Conservation (phyloP, 2,797 vertebrate species). For the Spatula clypeata region DNA sequence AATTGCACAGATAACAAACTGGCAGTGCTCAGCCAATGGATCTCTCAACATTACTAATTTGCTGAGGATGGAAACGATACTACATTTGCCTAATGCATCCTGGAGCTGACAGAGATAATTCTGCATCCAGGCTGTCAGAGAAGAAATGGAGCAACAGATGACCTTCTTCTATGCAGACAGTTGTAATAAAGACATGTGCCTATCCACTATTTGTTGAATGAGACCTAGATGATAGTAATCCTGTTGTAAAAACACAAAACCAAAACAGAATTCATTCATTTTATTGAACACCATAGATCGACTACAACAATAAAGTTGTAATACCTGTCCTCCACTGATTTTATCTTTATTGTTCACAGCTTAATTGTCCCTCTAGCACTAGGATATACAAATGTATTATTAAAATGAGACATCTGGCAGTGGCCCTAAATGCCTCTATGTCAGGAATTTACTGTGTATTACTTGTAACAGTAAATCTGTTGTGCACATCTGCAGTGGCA, state of each 20-base stretch:
- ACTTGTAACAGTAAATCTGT: slow-evolving; percentile 75
- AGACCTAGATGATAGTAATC: slow-evolving; percentile 69
- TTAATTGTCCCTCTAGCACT: slow-evolving; percentile 71
- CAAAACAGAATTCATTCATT: slow-evolving; percentile 70
- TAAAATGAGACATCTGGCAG: slow-evolving; percentile 76
- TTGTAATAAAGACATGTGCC: slow-evolving; percentile 77
- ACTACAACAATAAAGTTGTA: slow-evolving; percentile 73
- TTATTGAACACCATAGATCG: slow-evolving; percentile 68
- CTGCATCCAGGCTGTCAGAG: slow-evolving; percentile 22
- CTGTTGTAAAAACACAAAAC: slow-evolving; percentile 72
- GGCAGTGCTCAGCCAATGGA: neutral
- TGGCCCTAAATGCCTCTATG: slow-evolving; percentile 57
- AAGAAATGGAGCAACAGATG: slow-evolving; percentile 33
- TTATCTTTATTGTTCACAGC: slow-evolving; percentile 72
- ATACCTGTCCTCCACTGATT: slow-evolving; percentile 73
- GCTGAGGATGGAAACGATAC: slow-evolving; percentile 59
- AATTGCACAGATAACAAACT: slow-evolving; percentile 53
- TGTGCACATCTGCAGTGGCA: slow-evolving; percentile 67
- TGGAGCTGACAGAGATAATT: slow-evolving; percentile 67
- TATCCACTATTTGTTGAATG: slow-evolving; percentile 69
- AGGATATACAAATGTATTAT: slow-evolving; percentile 70
- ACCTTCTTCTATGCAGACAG: slow-evolving; percentile 68
- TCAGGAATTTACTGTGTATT: slow-evolving; percentile 71
- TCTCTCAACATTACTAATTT: slow-evolving; percentile 68
- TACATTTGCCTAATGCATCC: slow-evolving; percentile 66